Percentiles rank a stretch among this genome's conserved stretches.
phyloP scores from a whole-genome alignment of 2,113 vertebrate species.

The Thryonomys swinderianus region DNA sequence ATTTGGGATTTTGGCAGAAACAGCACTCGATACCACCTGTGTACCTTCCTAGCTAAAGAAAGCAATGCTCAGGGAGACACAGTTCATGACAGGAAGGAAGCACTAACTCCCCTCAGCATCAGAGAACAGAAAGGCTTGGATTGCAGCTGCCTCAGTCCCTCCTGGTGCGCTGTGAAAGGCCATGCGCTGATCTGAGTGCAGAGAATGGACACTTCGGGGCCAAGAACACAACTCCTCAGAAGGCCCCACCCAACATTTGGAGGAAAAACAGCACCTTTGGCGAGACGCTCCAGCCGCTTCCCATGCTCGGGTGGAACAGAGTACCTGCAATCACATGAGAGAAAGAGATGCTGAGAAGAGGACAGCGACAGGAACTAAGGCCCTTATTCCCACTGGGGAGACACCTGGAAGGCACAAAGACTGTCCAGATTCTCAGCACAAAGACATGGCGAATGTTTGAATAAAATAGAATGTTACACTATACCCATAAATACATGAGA shows the following conservation, averaged over 20 bases:
- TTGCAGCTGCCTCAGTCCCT: not conserved
- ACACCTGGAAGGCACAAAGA: not conserved
- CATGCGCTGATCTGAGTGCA: not conserved
- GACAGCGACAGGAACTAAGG: not conserved
- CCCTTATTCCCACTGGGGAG: not conserved
- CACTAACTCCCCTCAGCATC: not conserved
- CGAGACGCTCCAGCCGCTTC: constrained; percentile 95
- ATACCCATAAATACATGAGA: not conserved
- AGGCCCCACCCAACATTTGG: not conserved
- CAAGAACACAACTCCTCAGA: accelerated
- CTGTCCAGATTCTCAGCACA: not conserved
- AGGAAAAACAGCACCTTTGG: constrained; percentile 91
- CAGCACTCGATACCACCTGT: not conserved
- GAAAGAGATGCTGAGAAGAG: not conserved
- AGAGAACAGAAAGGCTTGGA: not conserved
- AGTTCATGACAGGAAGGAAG: not conserved
- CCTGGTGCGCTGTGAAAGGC: not conserved
- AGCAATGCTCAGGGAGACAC: not conserved
- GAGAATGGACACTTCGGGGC: not conserved
- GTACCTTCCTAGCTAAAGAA: not conserved
- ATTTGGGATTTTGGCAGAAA: not conserved
- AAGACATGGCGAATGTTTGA: not conserved
- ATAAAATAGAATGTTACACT: not conserved
- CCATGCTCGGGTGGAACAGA: constrained; percentile 96
- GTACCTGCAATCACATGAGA: constrained; percentile 90